phyloP scores from a whole-genome alignment of 2,113 vertebrate species.

The Pelusios castaneus region DNA sequence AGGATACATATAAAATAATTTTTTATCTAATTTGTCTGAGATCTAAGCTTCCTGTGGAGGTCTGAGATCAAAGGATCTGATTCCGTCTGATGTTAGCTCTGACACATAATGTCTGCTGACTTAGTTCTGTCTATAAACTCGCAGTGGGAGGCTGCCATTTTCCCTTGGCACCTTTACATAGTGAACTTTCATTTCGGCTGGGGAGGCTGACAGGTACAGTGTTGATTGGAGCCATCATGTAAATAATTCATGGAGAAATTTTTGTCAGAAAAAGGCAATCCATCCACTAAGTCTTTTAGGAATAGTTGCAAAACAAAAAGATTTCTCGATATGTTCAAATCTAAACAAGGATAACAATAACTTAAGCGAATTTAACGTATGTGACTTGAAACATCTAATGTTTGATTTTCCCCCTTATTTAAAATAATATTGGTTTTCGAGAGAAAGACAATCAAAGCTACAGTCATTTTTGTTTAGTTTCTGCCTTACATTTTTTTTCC shows the following conservation, averaged over 20 bases:
- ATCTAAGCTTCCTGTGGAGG: slow-evolving; percentile 96
- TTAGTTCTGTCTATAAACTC: slow-evolving; percentile 91
- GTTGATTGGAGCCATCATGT: slow-evolving; percentile 76
- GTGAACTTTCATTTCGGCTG: slow-evolving; percentile 82
- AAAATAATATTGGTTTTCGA: slow-evolving; percentile 73
- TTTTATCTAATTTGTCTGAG: slow-evolving; percentile 98
- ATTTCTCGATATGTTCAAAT: slow-evolving; percentile 62
- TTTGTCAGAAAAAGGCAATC: slow-evolving; percentile 70
- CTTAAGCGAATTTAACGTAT: slow-evolving; percentile 67
- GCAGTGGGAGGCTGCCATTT: slow-evolving; percentile 83
- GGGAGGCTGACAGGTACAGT: slow-evolving; percentile 77
- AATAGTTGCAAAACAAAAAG: slow-evolving; percentile 61
- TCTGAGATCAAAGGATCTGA: slow-evolving; percentile 95
- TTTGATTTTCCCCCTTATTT: slow-evolving; percentile 52
- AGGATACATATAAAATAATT: slow-evolving; percentile 96
- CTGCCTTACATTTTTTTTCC: slow-evolving; percentile 32
- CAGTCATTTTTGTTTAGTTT: slow-evolving; percentile 56
- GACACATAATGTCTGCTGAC: slow-evolving; percentile 95
- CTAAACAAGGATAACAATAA: slow-evolving; percentile 66
- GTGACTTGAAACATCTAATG: slow-evolving; percentile 43
- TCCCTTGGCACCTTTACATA: slow-evolving; percentile 82
- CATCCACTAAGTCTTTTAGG: slow-evolving; percentile 74
- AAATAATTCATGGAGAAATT: slow-evolving; percentile 82
- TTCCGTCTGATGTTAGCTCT: slow-evolving; percentile 96
- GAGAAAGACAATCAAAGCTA: slow-evolving; percentile 60